A percentile compares a stretch with the other conserved stretches of the same genome.
phyloP scores from a whole-genome alignment of 2,797 vertebrate species.

The Orestias chungarensis region DNA sequence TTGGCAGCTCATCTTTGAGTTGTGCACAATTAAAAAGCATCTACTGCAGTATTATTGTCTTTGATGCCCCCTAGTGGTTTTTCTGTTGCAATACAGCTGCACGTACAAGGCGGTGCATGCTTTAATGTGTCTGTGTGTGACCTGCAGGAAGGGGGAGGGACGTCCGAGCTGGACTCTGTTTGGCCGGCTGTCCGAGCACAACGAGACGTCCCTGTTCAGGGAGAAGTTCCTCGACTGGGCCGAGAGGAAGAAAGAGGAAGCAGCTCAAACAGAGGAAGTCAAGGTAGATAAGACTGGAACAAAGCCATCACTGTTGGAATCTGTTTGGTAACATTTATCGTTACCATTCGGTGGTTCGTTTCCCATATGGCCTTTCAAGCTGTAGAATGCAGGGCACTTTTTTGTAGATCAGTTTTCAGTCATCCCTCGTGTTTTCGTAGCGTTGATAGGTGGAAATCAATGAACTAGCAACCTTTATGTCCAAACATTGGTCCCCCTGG shows the following conservation, averaged over 20 bases:
- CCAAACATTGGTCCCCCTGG: too few species aligned
- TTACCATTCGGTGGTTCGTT: not conserved
- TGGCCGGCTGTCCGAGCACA: slow-evolving; percentile 84
- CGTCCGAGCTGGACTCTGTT: slow-evolving; percentile 83
- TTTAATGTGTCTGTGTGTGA: slow-evolving; percentile 14
- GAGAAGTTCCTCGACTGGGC: slow-evolving; percentile 88
- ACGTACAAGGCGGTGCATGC: not conserved
- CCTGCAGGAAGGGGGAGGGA: slow-evolving; percentile 75
- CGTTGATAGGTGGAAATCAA: too few species aligned
- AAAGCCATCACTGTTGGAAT: not conserved
- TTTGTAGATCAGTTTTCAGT: not conserved
- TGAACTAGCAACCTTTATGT: too few species aligned
- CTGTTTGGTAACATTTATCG: not conserved
- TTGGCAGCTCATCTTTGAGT: not conserved
- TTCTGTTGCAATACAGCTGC: slow-evolving; percentile 24
- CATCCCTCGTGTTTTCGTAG: too few species aligned
- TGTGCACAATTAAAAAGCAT: not conserved
- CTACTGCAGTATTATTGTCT: not conserved
- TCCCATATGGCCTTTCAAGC: not conserved
- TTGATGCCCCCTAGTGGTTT: slow-evolving; percentile 62
- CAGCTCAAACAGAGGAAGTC: slow-evolving; percentile 66
- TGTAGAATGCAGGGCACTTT: not conserved
- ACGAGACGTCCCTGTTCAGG: slow-evolving; percentile 84
- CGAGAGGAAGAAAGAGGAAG: slow-evolving; percentile 79
- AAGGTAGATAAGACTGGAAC: slow-evolving; percentile 65